These are phyloP conservation scores for Ganaspis sp. DNA, from an alignment of 1,140 invertebrate species.

Conservation along the genomic window DNA sequence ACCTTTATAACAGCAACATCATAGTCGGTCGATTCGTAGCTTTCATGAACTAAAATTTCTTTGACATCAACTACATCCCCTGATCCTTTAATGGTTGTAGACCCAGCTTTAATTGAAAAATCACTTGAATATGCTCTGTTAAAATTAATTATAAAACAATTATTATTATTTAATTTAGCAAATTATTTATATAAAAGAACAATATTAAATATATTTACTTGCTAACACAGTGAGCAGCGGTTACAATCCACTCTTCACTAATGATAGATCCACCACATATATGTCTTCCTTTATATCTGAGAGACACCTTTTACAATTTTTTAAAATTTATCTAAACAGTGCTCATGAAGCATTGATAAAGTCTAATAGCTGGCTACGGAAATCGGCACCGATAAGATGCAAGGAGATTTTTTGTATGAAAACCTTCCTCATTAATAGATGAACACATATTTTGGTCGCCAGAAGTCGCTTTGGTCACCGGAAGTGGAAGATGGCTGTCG, in stretches of 20 bases:
- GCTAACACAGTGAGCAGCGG: slow-evolving; percentile 77
- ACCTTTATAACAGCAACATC: slow-evolving; percentile 64
- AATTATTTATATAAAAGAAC: not conserved
- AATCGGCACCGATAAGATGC: too few species aligned
- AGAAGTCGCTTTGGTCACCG: too few species aligned
- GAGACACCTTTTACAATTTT: slow-evolving; percentile 56
- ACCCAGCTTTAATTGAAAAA: slow-evolving; percentile 51
- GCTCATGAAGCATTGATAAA: too few species aligned
- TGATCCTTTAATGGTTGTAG: slow-evolving; percentile 47
- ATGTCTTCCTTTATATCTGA: slow-evolving; percentile 63
- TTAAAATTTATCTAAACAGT: too few species aligned
- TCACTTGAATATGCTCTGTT: slow-evolving; percentile 35
- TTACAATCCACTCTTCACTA: slow-evolving; percentile 71
- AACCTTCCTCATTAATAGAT: too few species aligned
- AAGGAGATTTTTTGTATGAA: too few species aligned
- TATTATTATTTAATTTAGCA: not conserved
- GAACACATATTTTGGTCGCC: too few species aligned
- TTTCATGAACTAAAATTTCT: slow-evolving; percentile 57
- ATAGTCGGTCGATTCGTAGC: slow-evolving; percentile 55
- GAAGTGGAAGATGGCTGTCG: too few species aligned
- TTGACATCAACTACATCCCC: slow-evolving; percentile 47
- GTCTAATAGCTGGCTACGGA: too few species aligned
- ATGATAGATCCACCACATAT: slow-evolving; percentile 77
- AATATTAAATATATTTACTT: not conserved
- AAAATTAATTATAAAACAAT: not conserved